phyloP scores from a whole-genome alignment of 2,888 invertebrate species.

The Pyrocoelia pectoralis region DNA sequence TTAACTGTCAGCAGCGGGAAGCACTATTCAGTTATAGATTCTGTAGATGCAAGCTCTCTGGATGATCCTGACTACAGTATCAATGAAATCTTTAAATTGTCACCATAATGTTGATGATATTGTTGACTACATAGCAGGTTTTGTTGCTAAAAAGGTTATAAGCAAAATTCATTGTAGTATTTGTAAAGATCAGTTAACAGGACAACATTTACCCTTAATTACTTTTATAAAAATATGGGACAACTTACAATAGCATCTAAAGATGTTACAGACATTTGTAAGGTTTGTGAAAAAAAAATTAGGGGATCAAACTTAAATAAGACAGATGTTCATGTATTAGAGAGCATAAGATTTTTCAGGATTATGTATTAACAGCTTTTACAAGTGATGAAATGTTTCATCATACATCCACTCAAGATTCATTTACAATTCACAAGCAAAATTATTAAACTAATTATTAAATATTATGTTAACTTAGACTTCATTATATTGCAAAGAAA shows the following conservation, averaged over 20 bases:
- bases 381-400: too few species aligned
- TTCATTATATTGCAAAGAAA: too few species aligned
- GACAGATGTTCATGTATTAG: slow-evolving; percentile 1
- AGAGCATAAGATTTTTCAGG: not conserved
- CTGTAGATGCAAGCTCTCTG: not conserved
- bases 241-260: slow-evolving; percentile 2
- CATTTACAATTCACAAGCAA: too few species aligned
- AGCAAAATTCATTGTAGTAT: not conserved
- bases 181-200: not conserved
- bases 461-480: too few species aligned
- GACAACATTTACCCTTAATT: not conserved
- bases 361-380: too few species aligned
- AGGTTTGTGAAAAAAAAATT: not conserved
- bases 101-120: slow-evolving; percentile 3
- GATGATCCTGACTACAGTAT: slow-evolving; percentile 3
- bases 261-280: not conserved
- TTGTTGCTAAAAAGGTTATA: not conserved
- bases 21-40: not conserved
- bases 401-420: too few species aligned
- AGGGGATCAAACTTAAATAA: slow-evolving; percentile 1
- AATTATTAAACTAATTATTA: too few species aligned
- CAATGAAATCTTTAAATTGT: slow-evolving; percentile 3
- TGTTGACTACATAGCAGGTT: slow-evolving; percentile 4
- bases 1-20: not conserved
- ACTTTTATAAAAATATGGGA: not conserved